Conservation (phyloP, 2,888 invertebrate genomes). For the Iphiclides podalirius region DNA sequence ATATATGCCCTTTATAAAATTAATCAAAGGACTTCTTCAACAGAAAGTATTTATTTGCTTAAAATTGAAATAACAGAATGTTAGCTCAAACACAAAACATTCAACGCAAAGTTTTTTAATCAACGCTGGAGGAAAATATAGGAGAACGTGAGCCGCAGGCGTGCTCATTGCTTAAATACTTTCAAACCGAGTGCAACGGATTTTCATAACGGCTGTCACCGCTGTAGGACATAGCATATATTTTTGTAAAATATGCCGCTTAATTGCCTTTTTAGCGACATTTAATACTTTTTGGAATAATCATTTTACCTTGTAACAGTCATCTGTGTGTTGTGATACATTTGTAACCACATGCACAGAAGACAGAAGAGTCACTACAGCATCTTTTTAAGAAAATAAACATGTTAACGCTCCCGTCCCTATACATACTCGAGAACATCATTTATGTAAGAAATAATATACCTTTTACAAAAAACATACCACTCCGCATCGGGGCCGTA, state of each 20-base stretch:
- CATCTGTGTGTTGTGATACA: too few species aligned
- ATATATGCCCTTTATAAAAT: too few species aligned
- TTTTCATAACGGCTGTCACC: slow-evolving; percentile 20
- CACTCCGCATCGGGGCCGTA: too few species aligned
- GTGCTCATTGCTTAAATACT: slow-evolving; percentile 28
- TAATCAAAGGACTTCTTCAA: not conserved
- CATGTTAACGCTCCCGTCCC: too few species aligned
- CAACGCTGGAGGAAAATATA: slow-evolving; percentile 55
- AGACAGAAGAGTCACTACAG: too few species aligned
- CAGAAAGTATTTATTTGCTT: slow-evolving; percentile 11
- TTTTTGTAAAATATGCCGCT: not conserved
- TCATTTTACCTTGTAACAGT: too few species aligned
- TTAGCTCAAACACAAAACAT: slow-evolving; percentile 25
- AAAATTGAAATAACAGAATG: slow-evolving; percentile 20
- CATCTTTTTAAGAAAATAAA: too few species aligned
- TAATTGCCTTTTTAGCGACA: not conserved
- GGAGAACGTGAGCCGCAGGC: slow-evolving; percentile 27
- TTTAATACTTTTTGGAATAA: not conserved
- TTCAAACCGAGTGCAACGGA: slow-evolving; percentile 23
- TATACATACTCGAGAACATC: too few species aligned
- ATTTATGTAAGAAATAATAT: too few species aligned
- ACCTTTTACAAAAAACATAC: too few species aligned
- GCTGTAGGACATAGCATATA: slow-evolving; percentile 8
- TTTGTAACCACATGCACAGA: too few species aligned
- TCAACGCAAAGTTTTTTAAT: slow-evolving; percentile 54